Conservation (phyloP, 2,888 invertebrate genomes). For the Caenorhabditis japonica region DNA sequence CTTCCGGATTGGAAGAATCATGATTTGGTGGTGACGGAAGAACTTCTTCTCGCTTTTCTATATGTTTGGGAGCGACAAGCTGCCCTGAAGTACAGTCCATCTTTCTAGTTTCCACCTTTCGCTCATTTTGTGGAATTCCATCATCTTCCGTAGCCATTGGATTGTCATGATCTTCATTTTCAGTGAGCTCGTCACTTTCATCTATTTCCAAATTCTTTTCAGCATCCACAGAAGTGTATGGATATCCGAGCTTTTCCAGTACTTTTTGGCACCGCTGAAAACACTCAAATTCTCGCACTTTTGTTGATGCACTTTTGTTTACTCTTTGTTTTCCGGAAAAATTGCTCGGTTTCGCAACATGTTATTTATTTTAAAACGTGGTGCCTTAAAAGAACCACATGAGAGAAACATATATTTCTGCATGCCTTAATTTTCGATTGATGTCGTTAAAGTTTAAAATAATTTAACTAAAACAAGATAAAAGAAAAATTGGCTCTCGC, state of each 20-base stretch:
- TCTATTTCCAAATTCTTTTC: conserved; percentile 9
- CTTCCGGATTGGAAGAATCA: conserved; percentile 1
- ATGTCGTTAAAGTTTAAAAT: too few relatives aligned
- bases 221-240: background rate
- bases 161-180: conserved; percentile 34
- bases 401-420: too few relatives aligned
- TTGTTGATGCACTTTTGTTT: too few relatives aligned
- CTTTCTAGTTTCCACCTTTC: conserved; percentile 25
- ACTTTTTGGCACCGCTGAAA: conserved; percentile 38
- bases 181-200: conserved; percentile 36
- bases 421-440: too few relatives aligned
- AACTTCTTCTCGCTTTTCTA: conserved; percentile 7
- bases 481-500: too few relatives aligned
- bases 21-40: background rate
- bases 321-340: too few relatives aligned
- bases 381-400: too few relatives aligned
- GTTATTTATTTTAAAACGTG: too few relatives aligned
- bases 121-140: conserved; percentile 35
- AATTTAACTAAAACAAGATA: too few relatives aligned
- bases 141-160: conserved; percentile 13
- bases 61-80: conserved; percentile 8
- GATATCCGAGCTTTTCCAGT: conserved; percentile 18
- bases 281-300: too few relatives aligned
- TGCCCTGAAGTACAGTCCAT: conserved; percentile 40
- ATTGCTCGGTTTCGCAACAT: too few relatives aligned